Conservation (phyloP, 2,888 invertebrate species). For the Selenia dentaria region DNA sequence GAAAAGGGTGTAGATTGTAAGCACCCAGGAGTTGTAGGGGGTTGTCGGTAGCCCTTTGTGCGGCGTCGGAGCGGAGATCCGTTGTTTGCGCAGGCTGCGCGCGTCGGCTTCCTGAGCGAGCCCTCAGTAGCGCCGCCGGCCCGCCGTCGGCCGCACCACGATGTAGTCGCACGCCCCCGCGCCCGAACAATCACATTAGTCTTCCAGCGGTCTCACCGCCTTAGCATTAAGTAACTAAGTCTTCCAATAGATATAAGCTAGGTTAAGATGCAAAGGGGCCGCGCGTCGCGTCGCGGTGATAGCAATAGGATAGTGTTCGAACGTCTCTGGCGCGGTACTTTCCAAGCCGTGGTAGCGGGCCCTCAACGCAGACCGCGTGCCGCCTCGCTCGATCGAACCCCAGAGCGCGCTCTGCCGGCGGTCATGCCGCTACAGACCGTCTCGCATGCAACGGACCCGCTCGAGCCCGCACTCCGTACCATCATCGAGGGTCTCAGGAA, state of each 20-base stretch:
- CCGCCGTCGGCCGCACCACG: conserved; percentile 74
- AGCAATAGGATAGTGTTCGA: conserved; percentile 89
- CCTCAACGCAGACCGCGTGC: conserved; percentile 70
- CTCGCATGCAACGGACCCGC: conserved; percentile 66
- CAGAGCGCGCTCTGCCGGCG: conserved; percentile 45
- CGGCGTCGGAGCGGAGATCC: conserved; percentile 53
- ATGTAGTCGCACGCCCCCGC: conserved; percentile 63
- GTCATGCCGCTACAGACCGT: conserved; percentile 45
- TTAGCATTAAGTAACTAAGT: conserved; percentile 77
- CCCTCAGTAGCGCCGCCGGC: conserved; percentile 76
- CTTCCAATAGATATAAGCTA: conserved; percentile 79
- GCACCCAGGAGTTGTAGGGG: conserved; percentile 30
- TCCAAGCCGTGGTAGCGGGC: conserved; percentile 76
- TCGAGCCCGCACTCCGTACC: conserved; percentile 72
- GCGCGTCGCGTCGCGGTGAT: conserved; percentile 73
- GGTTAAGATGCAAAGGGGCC: conserved; percentile 76
- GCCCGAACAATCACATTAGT: conserved; percentile 51
- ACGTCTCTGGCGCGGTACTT: conserved; percentile 88
- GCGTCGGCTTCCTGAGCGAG: conserved; percentile 48
- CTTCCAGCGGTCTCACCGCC: conserved; percentile 71
- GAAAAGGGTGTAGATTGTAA: conserved; percentile 10
- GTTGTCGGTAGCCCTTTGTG: conserved; percentile 51
- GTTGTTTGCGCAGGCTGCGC: conserved; percentile 79
- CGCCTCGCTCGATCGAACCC: conserved; percentile 61
- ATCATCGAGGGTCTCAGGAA: conserved; percentile 67